Evolutionary conservation across 1,140 invertebrate species (phyloP), one percentile per base, ranked within the genome.

Genomic region (Aradophagus sp.): DNA sequence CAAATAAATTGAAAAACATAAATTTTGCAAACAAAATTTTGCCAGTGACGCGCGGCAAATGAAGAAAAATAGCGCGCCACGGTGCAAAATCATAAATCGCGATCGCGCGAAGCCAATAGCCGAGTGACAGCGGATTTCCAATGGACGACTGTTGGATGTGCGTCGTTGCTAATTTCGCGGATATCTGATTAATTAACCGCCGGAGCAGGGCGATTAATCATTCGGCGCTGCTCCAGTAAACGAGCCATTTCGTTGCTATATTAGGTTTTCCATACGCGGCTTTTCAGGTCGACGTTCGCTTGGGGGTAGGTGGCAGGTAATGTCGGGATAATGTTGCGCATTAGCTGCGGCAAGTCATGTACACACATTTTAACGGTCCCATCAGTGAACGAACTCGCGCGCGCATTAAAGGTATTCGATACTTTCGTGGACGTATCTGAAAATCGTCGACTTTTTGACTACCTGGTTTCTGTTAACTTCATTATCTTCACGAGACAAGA

Each of bases 151-250:
- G 75, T 81, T 79, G 70, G 73, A 79, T 74, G 66, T 74, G 63
- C 68, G 44, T 56, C 66, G 61, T 56, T 66, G 76, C 74, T 84
- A 82, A 83, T 84, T 83, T 78, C 76, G 65, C 48, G 72, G 80
- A 80, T 85, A 85, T 85, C 84, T 84, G 82, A 85, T 84, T 84
- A 84, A 86, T 84, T 84, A 85, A 83, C 81, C 48, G 67, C 34
- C 48, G 50, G 56, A 58, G 39, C 59, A 31, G 5, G 45, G 59
- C 72, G 61, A 83, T 84, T 82, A 80, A 81, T 84, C 80, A 81
- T 78, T 75, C 52, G 66, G 62, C 47, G 41, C 35, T 50, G 75
- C 52, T 41, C 59, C 26, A 74, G 68, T 76, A 79, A 80, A 81
- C 78, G 75, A 74, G 72, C 74, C 39, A 41, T 71, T 41, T 59